Conservation (phyloP, 2,113 vertebrate genomes). For the Drymodes brunneopygia region DNA sequence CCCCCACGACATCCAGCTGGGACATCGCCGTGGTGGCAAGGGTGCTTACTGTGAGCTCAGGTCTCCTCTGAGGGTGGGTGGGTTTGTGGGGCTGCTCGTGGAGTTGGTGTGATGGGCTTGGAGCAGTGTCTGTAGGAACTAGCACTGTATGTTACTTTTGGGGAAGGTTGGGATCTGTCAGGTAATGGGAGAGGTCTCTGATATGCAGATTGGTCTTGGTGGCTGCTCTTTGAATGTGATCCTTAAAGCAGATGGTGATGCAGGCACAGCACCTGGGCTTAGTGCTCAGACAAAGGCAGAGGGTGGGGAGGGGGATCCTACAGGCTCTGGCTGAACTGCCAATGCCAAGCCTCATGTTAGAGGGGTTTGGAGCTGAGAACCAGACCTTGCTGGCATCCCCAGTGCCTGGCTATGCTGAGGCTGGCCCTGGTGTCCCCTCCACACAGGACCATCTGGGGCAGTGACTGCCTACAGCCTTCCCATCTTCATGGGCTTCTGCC, state of each 20-base stretch:
- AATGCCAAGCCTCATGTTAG: neutral
- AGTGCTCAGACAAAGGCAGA: neutral
- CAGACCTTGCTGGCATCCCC: neutral
- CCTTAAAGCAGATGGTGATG: neutral
- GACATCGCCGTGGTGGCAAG: accelerated
- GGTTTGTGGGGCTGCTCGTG: accelerated
- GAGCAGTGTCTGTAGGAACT: neutral
- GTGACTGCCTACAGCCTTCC: neutral
- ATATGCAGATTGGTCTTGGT: neutral
- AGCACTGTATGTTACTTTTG: neutral
- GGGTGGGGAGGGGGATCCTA: neutral
- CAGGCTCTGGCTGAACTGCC: neutral
- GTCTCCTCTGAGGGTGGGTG: accelerated
- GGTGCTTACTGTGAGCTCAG: neutral
- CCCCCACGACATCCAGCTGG: accelerated
- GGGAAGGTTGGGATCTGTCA: neutral
- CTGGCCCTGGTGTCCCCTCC: neutral
- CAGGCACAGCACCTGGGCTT: neutral
- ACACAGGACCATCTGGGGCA: accelerated
- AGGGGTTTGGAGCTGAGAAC: neutral
- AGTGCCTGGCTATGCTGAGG: neutral
- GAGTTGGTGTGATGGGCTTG: neutral
- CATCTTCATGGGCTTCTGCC: neutral
- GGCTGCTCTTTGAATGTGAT: accelerated
- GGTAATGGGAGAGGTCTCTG: neutral